Percentiles rank a stretch among this genome's conserved stretches.
These are phyloP conservation scores for Teleogryllus occipitalis DNA, from an alignment of 1,140 invertebrate species.

Conservation along the genomic window DNA sequence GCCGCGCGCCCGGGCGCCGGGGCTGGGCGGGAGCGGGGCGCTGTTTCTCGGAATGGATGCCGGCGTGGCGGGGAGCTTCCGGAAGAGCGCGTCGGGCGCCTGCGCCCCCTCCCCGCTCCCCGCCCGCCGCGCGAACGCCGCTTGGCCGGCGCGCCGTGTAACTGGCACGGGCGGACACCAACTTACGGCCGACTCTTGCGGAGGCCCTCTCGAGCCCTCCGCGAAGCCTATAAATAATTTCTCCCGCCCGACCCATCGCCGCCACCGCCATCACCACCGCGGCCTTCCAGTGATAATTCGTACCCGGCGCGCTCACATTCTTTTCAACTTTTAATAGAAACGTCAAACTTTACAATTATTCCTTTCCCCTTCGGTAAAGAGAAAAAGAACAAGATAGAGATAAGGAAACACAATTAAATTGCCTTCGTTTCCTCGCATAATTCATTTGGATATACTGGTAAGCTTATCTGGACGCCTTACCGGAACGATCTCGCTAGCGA, in stretches of 20 bases:
- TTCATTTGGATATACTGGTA: background rate
- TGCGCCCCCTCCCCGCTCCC: too few species aligned
- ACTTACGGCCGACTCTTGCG: background rate
- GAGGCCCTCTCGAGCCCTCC: background rate
- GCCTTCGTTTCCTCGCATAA: background rate
- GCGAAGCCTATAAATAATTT: constrained; percentile 1
- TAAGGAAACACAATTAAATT: constrained; percentile 6
- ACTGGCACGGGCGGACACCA: background rate
- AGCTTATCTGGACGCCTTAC: background rate
- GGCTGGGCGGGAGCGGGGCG: too few species aligned
- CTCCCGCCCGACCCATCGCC: background rate
- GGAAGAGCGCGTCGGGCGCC: too few species aligned
- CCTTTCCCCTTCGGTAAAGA: background rate
- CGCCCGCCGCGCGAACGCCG: too few species aligned
- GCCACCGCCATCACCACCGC: background rate
- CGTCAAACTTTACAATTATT: constrained; percentile 5
- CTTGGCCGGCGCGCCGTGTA: background rate
- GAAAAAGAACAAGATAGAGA: background rate
- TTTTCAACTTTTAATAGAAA: constrained; percentile 6
- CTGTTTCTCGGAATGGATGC: too few species aligned
- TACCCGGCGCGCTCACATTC: background rate
- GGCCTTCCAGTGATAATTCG: background rate
- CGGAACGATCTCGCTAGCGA: background rate
- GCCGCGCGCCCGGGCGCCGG: too few species aligned
- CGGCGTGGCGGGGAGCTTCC: too few species aligned